Conservation (phyloP, 2,888 invertebrate genomes). For the Eueremaeus valkanovi region DNA sequence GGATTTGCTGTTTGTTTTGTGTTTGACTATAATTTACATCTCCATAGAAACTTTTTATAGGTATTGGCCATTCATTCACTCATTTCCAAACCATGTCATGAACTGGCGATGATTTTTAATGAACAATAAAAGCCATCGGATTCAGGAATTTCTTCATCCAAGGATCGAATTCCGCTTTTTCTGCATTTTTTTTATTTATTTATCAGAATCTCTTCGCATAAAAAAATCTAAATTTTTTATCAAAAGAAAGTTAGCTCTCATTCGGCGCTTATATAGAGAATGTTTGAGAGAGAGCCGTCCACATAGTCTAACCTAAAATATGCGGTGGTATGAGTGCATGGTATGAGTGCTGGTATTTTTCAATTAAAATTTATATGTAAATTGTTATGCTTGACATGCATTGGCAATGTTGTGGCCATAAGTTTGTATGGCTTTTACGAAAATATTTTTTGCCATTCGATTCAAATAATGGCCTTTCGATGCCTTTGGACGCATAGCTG, state of each 20-base stretch:
- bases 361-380: conserved; percentile 31
- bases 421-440: neutral
- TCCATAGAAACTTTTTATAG: conserved; percentile 32
- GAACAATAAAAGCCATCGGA: neutral
- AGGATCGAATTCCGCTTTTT: too few relatives aligned
- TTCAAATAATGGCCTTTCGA: neutral
- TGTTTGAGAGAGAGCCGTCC: too few relatives aligned
- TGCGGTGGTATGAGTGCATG: neutral
- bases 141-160: neutral
- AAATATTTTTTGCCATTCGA: neutral
- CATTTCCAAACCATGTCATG: conserved; percentile 32
- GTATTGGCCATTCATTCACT: conserved; percentile 7
- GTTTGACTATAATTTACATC: conserved; percentile 29
- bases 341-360: conserved; percentile 1
- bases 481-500: neutral
- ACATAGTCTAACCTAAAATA: too few relatives aligned
- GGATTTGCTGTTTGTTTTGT: conserved; percentile 34
- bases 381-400: neutral
- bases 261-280: too few relatives aligned
- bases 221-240: too few relatives aligned
- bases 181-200: too few relatives aligned
- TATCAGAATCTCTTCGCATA: too few relatives aligned
- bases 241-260: too few relatives aligned
- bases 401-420: neutral
- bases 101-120: conserved; percentile 20